Evolutionary conservation across 2,888 invertebrate species (phyloP), one percentile per base, ranked within the genome.

Genomic region (Ferrisia virgata): DNA sequence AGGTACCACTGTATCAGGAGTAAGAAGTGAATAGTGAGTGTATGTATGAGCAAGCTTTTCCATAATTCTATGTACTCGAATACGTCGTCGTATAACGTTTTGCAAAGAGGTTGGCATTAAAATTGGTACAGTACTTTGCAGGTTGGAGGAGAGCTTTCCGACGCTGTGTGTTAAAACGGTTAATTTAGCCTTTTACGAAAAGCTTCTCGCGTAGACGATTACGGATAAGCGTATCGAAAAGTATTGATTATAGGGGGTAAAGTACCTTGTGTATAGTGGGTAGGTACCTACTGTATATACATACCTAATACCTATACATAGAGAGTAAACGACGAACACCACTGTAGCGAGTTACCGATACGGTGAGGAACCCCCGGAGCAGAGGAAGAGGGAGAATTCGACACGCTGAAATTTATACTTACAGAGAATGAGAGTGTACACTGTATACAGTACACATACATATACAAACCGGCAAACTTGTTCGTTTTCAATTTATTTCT

Each of bases 401-500:
- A 76, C 64, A 64, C 72, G 72, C 8, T 76, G 72, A 76, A 36
- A 76, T 76, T 76, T 76, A 76, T 76, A 36, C 69, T 53, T 53
- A 53, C n/a, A n/a, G 18, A 53, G 22, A 18, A n/a, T n/a, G n/a
- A n/a, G n/a, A n/a, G n/a, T n/a, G n/a, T n/a, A n/a, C n/a, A n/a
- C n/a, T n/a, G n/a, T n/a, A n/a, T n/a, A 53, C 3, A 22, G 2
- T 53, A 53, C 31, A 28, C 28, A 69, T 11, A 64, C 36, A 33
- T 33, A 33, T 64, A 64, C 28, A 64, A 31, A 64, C 64, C 64
- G 15, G 64, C 64, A 36, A 76, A 76, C 72, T 76, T 76, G 72
- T 80, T 80, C 80, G 80, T 80, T 80, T 80, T 80, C 80, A 80
- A 80, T 80, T 80, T 80, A 80, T 80, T 80, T 80, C 80, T 80